Conservation (phyloP, 2,113 vertebrate genomes). For the Xiphorhynchus elegans region DNA sequence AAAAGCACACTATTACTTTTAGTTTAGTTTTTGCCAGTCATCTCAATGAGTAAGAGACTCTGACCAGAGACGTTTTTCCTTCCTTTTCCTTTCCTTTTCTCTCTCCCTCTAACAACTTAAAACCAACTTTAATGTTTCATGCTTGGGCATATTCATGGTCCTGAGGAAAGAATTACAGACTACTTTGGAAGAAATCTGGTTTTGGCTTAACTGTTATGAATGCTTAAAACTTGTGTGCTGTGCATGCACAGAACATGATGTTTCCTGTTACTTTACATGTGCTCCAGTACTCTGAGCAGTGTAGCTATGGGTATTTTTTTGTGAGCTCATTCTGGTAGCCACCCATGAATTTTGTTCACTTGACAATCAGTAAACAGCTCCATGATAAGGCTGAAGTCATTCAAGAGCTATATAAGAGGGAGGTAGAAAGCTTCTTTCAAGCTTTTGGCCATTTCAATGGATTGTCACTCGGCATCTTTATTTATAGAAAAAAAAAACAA, state of each 20-base stretch:
- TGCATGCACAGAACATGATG: conserved; percentile 53
- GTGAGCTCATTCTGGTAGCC: conserved; percentile 54
- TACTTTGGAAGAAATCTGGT: conserved; percentile 71
- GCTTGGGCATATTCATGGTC: conserved; percentile 45
- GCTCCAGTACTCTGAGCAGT: conserved; percentile 64
- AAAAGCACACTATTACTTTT: background rate
- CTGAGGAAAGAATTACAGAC: conserved; percentile 52
- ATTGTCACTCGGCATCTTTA: conserved; percentile 56
- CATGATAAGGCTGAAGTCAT: conserved; percentile 13
- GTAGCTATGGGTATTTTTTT: conserved; percentile 70
- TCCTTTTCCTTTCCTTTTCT: background rate
- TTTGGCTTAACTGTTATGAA: conserved; percentile 64
- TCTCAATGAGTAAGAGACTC: background rate
- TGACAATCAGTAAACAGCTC: conserved; percentile 60
- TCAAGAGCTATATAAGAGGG: conserved; percentile 2
- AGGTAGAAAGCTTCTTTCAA: conserved; percentile 48
- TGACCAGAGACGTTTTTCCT: background rate
- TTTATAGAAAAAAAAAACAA: background rate
- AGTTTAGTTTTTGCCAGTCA: background rate
- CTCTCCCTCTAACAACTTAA: conserved; percentile 8
- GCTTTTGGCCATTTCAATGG: conserved; percentile 44
- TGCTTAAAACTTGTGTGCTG: conserved; percentile 60
- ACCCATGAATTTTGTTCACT: conserved; percentile 51
- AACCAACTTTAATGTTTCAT: conserved; percentile 50
- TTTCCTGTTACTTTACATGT: conserved; percentile 61